Base-by-base conservation (phyloP, 2,113 vertebrate genomes). In the Aldabrachelys gigantea region DNA sequence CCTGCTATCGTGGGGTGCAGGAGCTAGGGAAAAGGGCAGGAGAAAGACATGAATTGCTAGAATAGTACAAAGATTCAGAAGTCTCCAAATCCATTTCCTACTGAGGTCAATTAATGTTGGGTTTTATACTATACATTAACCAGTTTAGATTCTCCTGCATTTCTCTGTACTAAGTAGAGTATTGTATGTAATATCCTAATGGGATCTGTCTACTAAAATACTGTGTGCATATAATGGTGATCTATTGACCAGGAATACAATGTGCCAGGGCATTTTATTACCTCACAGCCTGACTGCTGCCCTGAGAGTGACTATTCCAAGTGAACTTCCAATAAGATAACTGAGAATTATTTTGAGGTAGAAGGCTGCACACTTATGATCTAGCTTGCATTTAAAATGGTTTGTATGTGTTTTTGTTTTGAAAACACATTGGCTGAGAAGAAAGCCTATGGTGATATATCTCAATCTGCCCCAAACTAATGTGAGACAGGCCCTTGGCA, bases 41-140 rank as follows among this genome's bases (percentile, higher is more conserved):
- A 93, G 86, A 78, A 88, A 84, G n/a, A 38, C 35, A 91, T 92
- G 84, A 49, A 78, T 52, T 93, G 88, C 88, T 88, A 8, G 4
- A 3, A 17, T 89, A 53, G 80, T 91, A 50, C 25, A 72, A 41
- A 52, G 19, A 89, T 91, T 91, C 79, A 50, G 4, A 35, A 16
- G 69, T 62, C 10, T 47, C 10, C 19, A 76, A 24, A 47, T 59
- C 27, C 57, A 59, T 59, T 5, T 82, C 38, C 75, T 89, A 53
- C 75, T 93, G 88, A 88, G 89, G 29, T 14, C 4, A 22, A 76
- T 56, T 78, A 72, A 91, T 76, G 62, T 87, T 53, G 52, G 52
- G 52, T 21, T 88, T 76, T 88, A 44, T 31, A 44, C 38, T 50
- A 57, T 3, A 11, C 25, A 79, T 2, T 1, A 49, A 91, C 82